Base-by-base conservation (phyloP, 2,888 invertebrate genomes). In the Scotopteryx bipunctaria region DNA sequence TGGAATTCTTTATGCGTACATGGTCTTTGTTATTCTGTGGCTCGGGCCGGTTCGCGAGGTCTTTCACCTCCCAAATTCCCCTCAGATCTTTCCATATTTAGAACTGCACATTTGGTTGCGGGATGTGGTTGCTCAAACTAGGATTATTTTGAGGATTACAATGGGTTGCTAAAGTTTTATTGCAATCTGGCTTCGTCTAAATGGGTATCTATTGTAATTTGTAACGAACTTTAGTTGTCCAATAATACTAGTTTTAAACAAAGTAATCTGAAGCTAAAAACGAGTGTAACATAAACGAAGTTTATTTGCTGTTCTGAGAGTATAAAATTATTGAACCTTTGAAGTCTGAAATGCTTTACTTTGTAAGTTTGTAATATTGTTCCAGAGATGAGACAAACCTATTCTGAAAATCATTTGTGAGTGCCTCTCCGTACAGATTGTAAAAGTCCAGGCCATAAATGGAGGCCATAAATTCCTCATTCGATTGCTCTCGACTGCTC, bases 41-140 rank as follows among this genome's bases (percentile, higher is more conserved):
- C 51, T 63, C 66, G 67, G 65, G 83, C 83, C 83, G 83, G 84
- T 82, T 81, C 72, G 83, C 81, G 78, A 79, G 89, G 87, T 85
- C 85, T 78, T 86, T 87, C 87, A 83, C 89, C 60, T 77, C 71
- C 87, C 71, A 74, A 87, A 86, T 84, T 85, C 83, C 83, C 86
- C 82, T 74, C 78, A 72, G 69, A 75, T 76, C 71, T 69, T 67
- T 66, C 79, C 87, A 86, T 78, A 86, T 85, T 81, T 88, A 87
- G 88, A 86, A 82, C 80, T 81, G 86, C 87, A 82, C 81, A 80
- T 73, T 78, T 71, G 69, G 65, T 70, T 71, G 70, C 66, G 64
- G 73, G 73, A 70, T 60, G 54, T 64, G 69, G 65, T 67, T 66
- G 52, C 41, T 71, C 59, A 57, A 61, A 66, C 78, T 78, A 75